phyloP scores from a whole-genome alignment of 2,113 vertebrate species.

The Diadophis punctatus region DNA sequence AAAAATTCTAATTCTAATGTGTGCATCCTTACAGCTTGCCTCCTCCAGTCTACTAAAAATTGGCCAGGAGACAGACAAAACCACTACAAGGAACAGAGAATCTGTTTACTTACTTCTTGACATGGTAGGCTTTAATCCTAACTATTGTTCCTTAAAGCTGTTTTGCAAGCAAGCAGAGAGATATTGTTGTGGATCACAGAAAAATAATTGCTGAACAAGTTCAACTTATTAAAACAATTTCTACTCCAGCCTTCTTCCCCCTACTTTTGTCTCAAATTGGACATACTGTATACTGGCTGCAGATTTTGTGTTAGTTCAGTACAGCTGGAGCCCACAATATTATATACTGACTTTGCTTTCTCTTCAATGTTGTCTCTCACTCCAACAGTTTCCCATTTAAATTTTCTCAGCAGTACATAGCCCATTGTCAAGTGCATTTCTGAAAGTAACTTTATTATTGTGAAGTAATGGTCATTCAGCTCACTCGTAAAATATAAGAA shows the following conservation, averaged over 20 bases:
- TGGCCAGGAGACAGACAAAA: conserved; percentile 97
- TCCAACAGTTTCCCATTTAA: neutral
- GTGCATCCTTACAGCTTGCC: conserved; percentile 77
- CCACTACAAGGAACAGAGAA: conserved; percentile 95
- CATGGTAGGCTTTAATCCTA: conserved; percentile 80
- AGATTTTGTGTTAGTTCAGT: neutral
- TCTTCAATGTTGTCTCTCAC: neutral
- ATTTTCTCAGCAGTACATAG: neutral
- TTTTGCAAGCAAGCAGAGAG: neutral
- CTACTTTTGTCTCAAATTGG: neutral
- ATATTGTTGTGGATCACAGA: neutral
- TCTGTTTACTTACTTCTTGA: conserved; percentile 97
- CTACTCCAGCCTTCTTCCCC: neutral
- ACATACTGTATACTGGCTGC: neutral
- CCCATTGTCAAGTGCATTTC: neutral
- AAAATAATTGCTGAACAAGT: neutral
- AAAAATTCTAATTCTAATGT: neutral
- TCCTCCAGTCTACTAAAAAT: conserved; percentile 98
- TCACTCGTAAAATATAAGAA: neutral
- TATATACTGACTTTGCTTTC: neutral
- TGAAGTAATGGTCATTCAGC: neutral
- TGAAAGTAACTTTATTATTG: neutral
- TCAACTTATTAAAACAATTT: conserved; percentile 11
- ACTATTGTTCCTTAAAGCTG: neutral
- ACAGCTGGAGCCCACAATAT: neutral